A percentile compares a stretch with the other conserved stretches of the same genome.
phyloP scores from a whole-genome alignment of 2,113 vertebrate species.

The Ophthalmotilapia sp. region DNA sequence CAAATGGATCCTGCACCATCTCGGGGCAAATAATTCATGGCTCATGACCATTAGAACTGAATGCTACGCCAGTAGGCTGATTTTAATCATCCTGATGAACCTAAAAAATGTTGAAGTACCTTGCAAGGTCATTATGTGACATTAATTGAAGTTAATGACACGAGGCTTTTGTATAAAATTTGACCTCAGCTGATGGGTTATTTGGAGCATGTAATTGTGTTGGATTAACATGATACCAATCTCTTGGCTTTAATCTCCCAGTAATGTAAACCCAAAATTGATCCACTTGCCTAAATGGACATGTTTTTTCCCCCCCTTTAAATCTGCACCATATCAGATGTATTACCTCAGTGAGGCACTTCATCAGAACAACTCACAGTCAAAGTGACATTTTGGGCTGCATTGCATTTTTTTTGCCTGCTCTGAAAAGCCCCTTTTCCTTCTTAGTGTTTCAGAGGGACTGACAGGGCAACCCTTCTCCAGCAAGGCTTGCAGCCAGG shows the following conservation, averaged over 20 bases:
- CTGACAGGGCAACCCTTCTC: slow-evolving; percentile 29
- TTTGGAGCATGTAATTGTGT: slow-evolving; percentile 27
- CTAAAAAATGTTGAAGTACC: slow-evolving; percentile 12
- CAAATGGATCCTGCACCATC: slow-evolving; percentile 15
- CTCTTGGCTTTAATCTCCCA: slow-evolving; percentile 40
- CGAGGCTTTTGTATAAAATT: slow-evolving; percentile 4
- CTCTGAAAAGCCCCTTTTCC: slow-evolving; percentile 17
- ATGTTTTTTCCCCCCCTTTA: neutral
- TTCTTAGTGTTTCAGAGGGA: slow-evolving; percentile 34
- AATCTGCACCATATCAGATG: slow-evolving; percentile 26
- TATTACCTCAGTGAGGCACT: slow-evolving; percentile 21
- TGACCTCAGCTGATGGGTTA: slow-evolving; percentile 11
- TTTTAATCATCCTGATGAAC: slow-evolving; percentile 48
- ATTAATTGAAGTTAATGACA: slow-evolving; percentile 30
- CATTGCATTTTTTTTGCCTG: slow-evolving; percentile 7
- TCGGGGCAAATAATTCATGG: slow-evolving; percentile 60
- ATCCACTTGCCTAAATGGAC: slow-evolving; percentile 37
- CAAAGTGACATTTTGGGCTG: slow-evolving; percentile 29
- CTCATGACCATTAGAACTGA: slow-evolving; percentile 41
- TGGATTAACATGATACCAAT: slow-evolving; percentile 52
- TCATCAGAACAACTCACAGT: slow-evolving; percentile 38
- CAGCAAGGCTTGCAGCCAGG: slow-evolving; percentile 1
- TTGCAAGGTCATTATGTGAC: slow-evolving; percentile 47
- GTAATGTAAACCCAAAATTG: slow-evolving; percentile 48
- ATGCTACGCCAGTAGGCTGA: slow-evolving; percentile 9